Percentiles rank a stretch among this genome's conserved stretches.
Conservation (phyloP, 2,888 invertebrate genomes). For the Xylophagus ater region DNA sequence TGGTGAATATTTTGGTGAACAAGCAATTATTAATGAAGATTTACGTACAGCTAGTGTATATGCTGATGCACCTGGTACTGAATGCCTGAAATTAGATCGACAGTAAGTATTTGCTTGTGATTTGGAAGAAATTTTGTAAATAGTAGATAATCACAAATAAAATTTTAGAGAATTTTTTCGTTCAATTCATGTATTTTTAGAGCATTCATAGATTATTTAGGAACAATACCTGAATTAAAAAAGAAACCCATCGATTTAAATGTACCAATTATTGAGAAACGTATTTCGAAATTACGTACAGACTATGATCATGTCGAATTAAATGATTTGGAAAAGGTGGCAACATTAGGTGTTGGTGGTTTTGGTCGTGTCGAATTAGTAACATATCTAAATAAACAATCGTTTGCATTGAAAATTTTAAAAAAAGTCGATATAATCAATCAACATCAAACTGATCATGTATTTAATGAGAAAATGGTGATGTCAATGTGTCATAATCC, state of each 20-base stretch:
- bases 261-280: slow-evolving; percentile 20
- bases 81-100: slow-evolving; percentile 79
- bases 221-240: slow-evolving; percentile 46
- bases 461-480: slow-evolving; percentile 77
- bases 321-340: slow-evolving; percentile 66
- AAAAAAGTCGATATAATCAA: slow-evolving; percentile 83
- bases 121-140: too few relatives aligned
- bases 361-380: slow-evolving; percentile 82
- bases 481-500: slow-evolving; percentile 64
- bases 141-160: too few relatives aligned
- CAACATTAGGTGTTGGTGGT: slow-evolving; percentile 85
- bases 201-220: slow-evolving; percentile 73
- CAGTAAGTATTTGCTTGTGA: slow-evolving; percentile 45
- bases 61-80: slow-evolving; percentile 69
- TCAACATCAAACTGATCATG: slow-evolving; percentile 80
- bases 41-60: slow-evolving; percentile 82
- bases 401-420: slow-evolving; percentile 77
- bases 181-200: slow-evolving; percentile 32
- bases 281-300: slow-evolving; percentile 28
- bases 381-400: slow-evolving; percentile 44
- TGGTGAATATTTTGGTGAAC: slow-evolving; percentile 83
- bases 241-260: slow-evolving; percentile 26
- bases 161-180: too few relatives aligned
- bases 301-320: slow-evolving; percentile 60
- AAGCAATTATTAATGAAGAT: slow-evolving; percentile 75